Evolutionary conservation across 2,888 invertebrate genomes (phyloP).

Genomic region (Stenichneumon culpator): DNA sequence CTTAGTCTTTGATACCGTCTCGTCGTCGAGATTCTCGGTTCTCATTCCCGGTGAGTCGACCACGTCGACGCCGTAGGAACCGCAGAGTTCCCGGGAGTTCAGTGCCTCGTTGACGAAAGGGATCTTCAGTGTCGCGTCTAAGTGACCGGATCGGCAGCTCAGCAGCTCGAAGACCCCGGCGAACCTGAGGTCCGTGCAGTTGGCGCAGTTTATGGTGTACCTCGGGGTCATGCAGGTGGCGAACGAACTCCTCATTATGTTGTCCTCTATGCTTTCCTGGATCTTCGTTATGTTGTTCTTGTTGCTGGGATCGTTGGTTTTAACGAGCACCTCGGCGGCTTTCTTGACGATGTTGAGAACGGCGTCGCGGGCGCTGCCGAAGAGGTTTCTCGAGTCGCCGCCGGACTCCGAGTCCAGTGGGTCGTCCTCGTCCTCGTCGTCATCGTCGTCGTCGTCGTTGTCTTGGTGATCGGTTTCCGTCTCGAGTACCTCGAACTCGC

Average conservation of each 20-base stretch:
- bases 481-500: slow-evolving; percentile 95
- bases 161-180: slow-evolving; percentile 91
- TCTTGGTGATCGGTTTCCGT: slow-evolving; percentile 89
- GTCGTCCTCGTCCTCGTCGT: slow-evolving; percentile 87
- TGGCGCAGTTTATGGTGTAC: slow-evolving; percentile 90
- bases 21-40: background rate
- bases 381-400: slow-evolving; percentile 89
- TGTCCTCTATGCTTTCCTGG: slow-evolving; percentile 76
- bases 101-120: slow-evolving; percentile 88
- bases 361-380: slow-evolving; percentile 95
- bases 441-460: slow-evolving; percentile 88
- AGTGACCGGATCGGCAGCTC: slow-evolving; percentile 89
- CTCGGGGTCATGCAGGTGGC: slow-evolving; percentile 90
- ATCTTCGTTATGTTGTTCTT: slow-evolving; percentile 87
- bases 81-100: slow-evolving; percentile 86
- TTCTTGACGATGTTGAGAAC: slow-evolving; percentile 97
- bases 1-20: slow-evolving; percentile 22
- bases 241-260: slow-evolving; percentile 74
- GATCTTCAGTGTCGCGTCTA: slow-evolving; percentile 88
- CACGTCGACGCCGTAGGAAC: slow-evolving; percentile 55
- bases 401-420: slow-evolving; percentile 86
- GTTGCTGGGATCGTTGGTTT: slow-evolving; percentile 87
- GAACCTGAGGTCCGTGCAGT: slow-evolving; percentile 91
- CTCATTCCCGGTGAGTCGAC: background rate
- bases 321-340: slow-evolving; percentile 94